phyloP scores from a whole-genome alignment of 2,888 invertebrate species.

The Teleogryllus oceanicus region DNA sequence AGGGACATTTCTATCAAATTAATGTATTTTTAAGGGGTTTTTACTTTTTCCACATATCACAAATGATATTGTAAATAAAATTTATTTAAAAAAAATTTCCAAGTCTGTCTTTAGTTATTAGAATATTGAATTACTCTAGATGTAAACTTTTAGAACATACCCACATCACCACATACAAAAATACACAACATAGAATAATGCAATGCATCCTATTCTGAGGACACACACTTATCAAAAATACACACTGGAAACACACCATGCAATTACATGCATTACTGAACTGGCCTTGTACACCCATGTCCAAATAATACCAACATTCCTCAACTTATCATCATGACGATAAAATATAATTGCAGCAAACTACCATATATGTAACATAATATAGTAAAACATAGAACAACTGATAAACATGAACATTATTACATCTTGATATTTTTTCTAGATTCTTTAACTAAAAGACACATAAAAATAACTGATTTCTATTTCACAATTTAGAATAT shows the following conservation, averaged over 20 bases:
- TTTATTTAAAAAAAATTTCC: too few species aligned
- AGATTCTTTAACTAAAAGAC: neutral
- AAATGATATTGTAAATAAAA: too few species aligned
- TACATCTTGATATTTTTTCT: neutral
- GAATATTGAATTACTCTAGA: too few species aligned
- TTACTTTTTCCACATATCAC: too few species aligned
- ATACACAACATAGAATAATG: neutral
- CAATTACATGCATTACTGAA: neutral
- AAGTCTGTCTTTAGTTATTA: too few species aligned
- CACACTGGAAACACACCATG: slow-evolving; percentile 3
- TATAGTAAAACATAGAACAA: neutral
- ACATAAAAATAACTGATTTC: slow-evolving; percentile 3
- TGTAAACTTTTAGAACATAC: neutral
- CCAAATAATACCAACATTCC: slow-evolving; percentile 18
- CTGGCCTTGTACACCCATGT: slow-evolving; percentile 6
- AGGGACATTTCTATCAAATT: too few species aligned
- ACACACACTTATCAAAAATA: neutral
- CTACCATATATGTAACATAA: neutral
- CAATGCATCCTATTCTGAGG: slow-evolving; percentile 8
- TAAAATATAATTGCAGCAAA: slow-evolving; percentile 10
- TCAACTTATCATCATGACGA: neutral
- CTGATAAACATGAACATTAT: slow-evolving; percentile 6
- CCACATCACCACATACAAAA: neutral
- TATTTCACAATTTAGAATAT: neutral
- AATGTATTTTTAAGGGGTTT: too few species aligned